Evolutionary conservation across 2,113 vertebrate genomes (phyloP).

Genomic region (Leuciscus idus): DNA sequence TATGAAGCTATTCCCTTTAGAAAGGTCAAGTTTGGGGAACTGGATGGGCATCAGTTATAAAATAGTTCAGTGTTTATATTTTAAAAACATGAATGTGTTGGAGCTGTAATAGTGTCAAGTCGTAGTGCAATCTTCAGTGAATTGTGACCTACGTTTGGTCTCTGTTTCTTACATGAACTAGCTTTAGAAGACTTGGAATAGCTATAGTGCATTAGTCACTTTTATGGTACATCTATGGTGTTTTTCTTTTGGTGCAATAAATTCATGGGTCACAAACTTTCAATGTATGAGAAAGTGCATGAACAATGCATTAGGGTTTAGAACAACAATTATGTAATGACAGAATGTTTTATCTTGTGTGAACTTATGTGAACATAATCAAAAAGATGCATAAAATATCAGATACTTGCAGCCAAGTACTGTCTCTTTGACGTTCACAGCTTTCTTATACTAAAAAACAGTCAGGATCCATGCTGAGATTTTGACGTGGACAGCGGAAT

Average conservation of each 20-base stretch:
- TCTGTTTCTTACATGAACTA: background rate
- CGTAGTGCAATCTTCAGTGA: background rate
- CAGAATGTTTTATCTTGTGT: background rate
- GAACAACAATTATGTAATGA: background rate
- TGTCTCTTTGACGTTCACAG: background rate
- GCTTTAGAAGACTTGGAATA: background rate
- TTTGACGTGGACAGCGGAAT: constrained; percentile 26
- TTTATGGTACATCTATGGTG: background rate
- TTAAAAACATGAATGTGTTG: constrained; percentile 19
- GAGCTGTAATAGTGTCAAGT: background rate
- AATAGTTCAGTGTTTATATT: constrained; percentile 16
- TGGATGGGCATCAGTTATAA: constrained; percentile 4
- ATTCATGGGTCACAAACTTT: background rate
- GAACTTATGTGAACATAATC: background rate
- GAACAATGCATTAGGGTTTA: background rate
- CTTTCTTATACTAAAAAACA: background rate
- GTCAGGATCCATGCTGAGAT: background rate
- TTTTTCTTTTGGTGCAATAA: background rate
- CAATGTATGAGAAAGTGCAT: background rate
- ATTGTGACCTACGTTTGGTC: background rate
- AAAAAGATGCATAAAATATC: background rate
- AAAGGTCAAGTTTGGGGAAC: constrained; percentile 6
- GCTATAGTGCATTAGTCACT: background rate
- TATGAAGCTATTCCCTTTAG: constrained; percentile 16
- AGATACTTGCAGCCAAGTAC: background rate